Evolutionary conservation across 2,113 vertebrate species (phyloP).

Genomic region (Megaptera novaeangliae): DNA sequence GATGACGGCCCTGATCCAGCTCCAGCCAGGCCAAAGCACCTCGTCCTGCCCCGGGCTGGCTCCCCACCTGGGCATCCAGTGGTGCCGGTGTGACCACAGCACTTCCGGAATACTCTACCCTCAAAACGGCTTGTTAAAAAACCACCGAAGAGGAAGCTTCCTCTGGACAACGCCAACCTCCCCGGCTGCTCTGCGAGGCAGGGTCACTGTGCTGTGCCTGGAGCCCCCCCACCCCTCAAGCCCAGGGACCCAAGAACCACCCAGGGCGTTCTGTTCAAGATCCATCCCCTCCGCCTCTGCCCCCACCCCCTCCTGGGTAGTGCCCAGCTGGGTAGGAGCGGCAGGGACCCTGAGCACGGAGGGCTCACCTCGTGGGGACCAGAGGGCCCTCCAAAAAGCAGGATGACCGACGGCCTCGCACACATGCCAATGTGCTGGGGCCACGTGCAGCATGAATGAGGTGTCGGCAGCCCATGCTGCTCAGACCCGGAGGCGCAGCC

Average conservation of each 20-base stretch:
- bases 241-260: neutral
- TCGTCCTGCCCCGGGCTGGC: neutral
- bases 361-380: accelerated
- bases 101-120: neutral
- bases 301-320: neutral
- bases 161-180: neutral
- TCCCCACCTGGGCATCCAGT: accelerated
- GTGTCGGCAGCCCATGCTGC: accelerated
- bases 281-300: neutral
- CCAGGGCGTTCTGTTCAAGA: too few relatives aligned
- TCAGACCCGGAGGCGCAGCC: neutral
- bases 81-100: neutral
- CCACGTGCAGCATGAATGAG: accelerated
- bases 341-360: accelerated
- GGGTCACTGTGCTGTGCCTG: neutral
- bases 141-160: too few relatives aligned
- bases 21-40: neutral
- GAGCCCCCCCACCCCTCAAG: accelerated
- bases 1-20: neutral
- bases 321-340: accelerated
- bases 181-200: too few relatives aligned
- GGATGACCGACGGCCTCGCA: neutral
- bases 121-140: neutral
- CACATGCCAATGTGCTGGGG: accelerated
- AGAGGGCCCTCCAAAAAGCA: accelerated